Evolutionary conservation across 2,888 invertebrate species (phyloP).

Genomic region (Brachyopa scutellaris): DNA sequence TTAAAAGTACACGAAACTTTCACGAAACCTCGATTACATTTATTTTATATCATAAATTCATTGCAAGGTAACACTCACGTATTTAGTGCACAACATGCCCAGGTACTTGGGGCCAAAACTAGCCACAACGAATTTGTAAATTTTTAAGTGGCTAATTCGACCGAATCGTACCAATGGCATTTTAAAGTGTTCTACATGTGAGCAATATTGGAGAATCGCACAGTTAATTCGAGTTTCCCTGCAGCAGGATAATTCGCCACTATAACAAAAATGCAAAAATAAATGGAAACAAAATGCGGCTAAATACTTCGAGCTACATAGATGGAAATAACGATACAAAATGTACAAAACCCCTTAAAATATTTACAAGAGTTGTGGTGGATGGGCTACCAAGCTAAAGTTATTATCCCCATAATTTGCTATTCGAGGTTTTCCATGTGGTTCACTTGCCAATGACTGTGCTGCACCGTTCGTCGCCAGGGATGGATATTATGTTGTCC

Average conservation of each 20-base stretch:
- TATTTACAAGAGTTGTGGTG: conserved; percentile 54
- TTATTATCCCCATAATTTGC: conserved; percentile 54
- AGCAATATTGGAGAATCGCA: neutral
- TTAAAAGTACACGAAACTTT: too few relatives aligned
- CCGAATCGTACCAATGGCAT: neutral
- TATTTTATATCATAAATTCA: too few relatives aligned
- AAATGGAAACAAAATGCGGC: neutral
- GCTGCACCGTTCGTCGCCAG: neutral
- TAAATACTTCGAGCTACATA: conserved; percentile 32
- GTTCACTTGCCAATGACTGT: conserved; percentile 42
- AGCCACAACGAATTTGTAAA: neutral
- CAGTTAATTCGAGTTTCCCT: neutral
- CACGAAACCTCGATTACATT: too few relatives aligned
- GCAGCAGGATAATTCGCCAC: conserved; percentile 13
- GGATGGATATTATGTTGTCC: neutral
- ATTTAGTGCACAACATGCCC: neutral
- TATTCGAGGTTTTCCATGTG: conserved; percentile 52
- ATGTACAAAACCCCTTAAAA: conserved; percentile 21
- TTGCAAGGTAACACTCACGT: too few relatives aligned
- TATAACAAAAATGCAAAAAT: neutral
- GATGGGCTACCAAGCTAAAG: conserved; percentile 16
- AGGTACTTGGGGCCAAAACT: neutral
- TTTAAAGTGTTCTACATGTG: conserved; percentile 5
- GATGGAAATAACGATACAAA: conserved; percentile 25
- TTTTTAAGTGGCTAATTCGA: conserved; percentile 15